Evolutionary conservation across 2,797 vertebrate species (phyloP).

Genomic region (Thripadectes ignobilis): DNA sequence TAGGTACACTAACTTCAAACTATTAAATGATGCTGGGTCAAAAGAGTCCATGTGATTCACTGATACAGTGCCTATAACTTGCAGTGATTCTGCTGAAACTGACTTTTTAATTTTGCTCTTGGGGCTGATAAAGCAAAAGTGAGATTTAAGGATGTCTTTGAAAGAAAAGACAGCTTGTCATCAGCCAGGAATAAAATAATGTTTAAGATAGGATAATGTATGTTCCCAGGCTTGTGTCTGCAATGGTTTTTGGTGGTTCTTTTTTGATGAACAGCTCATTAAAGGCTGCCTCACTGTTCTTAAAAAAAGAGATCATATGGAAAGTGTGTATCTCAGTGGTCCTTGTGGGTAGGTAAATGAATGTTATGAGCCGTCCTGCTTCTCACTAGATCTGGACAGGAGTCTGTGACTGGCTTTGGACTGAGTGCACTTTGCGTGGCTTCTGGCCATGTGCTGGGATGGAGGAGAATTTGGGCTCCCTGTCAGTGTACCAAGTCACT

Average conservation of each 20-base stretch:
- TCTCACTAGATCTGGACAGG: background rate
- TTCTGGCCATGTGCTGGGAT: background rate
- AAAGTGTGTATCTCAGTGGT: background rate
- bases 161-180: constrained; percentile 3
- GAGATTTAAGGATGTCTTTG: constrained; percentile 26
- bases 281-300: background rate
- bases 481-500: background rate
- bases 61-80: background rate
- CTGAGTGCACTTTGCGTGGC: background rate
- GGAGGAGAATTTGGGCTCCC: background rate
- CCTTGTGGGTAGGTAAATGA: background rate
- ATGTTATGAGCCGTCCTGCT: background rate
- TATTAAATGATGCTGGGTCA: background rate
- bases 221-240: background rate
- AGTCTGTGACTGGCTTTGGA: background rate
- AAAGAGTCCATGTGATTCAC: background rate
- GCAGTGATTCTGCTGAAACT: background rate
- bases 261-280: background rate
- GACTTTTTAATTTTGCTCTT: constrained; percentile 28
- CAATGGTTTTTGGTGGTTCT: background rate
- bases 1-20: background rate
- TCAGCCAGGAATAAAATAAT: background rate
- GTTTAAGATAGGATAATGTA: background rate
- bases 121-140: background rate
- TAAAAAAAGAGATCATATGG: background rate